Evolutionary conservation across 2,113 vertebrate species (phyloP).

Genomic region (Scomber japonicus): DNA sequence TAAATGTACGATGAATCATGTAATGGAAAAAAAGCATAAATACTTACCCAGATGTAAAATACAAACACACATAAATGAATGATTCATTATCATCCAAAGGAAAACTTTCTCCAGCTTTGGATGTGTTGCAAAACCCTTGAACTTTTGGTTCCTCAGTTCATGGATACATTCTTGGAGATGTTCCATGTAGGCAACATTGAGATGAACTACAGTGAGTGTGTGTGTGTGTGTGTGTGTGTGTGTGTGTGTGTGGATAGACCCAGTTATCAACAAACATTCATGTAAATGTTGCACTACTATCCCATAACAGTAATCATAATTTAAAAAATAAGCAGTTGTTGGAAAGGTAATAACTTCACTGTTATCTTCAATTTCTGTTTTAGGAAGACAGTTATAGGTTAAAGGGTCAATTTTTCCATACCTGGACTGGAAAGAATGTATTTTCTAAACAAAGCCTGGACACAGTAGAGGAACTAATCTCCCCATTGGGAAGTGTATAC

Average conservation of each 20-base stretch:
- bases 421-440: conserved; percentile 50
- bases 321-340: background rate
- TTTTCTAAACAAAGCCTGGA: conserved; percentile 55
- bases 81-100: conserved; percentile 1
- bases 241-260: background rate
- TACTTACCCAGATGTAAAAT: conserved; percentile 16
- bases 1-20: too few species aligned
- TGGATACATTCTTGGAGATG: conserved; percentile 29
- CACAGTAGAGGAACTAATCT: conserved; percentile 43
- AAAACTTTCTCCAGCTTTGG: conserved; percentile 22
- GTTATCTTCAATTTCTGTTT: conserved; percentile 12
- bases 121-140: conserved; percentile 8
- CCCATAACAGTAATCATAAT: conserved; percentile 14
- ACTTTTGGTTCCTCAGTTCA: conserved; percentile 22
- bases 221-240: too few species aligned
- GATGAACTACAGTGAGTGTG: background rate
- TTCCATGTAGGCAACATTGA: conserved; percentile 9
- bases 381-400: conserved; percentile 4
- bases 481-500: conserved; percentile 49
- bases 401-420: conserved; percentile 43
- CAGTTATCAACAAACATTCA: conserved; percentile 7
- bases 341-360: background rate
- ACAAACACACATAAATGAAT: background rate
- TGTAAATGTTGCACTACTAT: background rate
- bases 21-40: background rate